A percentile compares a stretch with the other conserved stretches of the same genome.
These are phyloP conservation scores for Galemys pyrenaicus DNA, from an alignment of 2,113 vertebrate species.

Conservation along the genomic window DNA sequence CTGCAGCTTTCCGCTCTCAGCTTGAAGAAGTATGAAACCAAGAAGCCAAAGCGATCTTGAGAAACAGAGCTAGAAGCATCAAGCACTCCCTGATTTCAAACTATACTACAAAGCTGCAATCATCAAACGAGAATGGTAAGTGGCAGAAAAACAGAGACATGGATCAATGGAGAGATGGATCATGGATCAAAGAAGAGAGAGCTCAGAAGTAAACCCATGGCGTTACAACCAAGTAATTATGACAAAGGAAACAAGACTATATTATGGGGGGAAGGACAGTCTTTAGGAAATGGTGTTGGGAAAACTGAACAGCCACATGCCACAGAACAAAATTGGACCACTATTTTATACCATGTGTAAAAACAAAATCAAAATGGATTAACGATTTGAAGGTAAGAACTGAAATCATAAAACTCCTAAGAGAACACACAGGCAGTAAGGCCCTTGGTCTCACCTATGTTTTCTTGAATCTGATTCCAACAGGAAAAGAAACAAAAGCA, in stretches of 20 bases:
- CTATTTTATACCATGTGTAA: neutral
- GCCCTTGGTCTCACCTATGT: neutral
- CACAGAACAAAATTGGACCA: neutral
- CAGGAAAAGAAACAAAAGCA: neutral
- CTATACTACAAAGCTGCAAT: neutral
- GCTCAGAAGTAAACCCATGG: neutral
- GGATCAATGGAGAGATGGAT: too few relatives aligned
- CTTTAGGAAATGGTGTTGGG: neutral
- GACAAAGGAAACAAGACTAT: neutral
- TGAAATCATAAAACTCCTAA: neutral
- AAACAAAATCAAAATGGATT: neutral
- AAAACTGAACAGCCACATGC: neutral
- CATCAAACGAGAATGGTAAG: neutral
- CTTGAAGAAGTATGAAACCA: neutral
- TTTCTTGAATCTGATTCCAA: neutral
- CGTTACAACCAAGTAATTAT: neutral
- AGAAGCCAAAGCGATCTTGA: too few relatives aligned
- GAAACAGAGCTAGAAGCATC: too few relatives aligned
- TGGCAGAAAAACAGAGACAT: neutral
- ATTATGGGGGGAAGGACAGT: too few relatives aligned
- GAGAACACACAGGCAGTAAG: neutral
- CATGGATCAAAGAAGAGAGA: neutral
- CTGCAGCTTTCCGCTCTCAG: neutral
- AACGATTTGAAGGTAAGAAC: neutral
- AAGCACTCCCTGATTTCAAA: neutral